phyloP scores from a whole-genome alignment of 2,797 vertebrate genomes.

The Gastrophryne carolinensis region DNA sequence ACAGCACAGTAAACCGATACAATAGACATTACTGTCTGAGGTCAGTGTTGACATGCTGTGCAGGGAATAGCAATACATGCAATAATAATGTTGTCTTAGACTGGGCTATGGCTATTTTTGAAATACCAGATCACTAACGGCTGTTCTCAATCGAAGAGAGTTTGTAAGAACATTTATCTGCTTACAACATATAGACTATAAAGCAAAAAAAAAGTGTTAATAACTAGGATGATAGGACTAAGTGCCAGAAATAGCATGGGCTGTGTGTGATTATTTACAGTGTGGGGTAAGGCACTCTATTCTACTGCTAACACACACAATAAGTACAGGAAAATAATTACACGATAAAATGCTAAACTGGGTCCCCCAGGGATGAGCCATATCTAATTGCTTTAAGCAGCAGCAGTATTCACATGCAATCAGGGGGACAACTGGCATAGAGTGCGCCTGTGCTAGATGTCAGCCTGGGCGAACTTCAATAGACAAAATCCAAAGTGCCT shows the following conservation, averaged over 20 bases:
- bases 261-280: too few species aligned
- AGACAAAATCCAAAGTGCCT: too few species aligned
- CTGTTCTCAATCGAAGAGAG: too few species aligned
- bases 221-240: too few species aligned
- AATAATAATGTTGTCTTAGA: neutral
- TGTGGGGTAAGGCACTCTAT: too few species aligned
- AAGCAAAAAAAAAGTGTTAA: too few species aligned
- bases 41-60: neutral
- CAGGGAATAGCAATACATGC: neutral
- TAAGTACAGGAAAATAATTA: slow-evolving; percentile 29
- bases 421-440: slow-evolving; percentile 7
- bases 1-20: neutral
- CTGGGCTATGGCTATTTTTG: neutral
- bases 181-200: too few species aligned
- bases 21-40: neutral
- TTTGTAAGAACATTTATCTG: too few species aligned
- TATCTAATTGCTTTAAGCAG: slow-evolving; percentile 18
- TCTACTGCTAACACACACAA: slow-evolving; percentile 16
- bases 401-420: neutral
- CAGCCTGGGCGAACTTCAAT: neutral
- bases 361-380: slow-evolving; percentile 28
- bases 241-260: too few species aligned
- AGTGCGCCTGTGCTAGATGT: neutral
- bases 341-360: slow-evolving; percentile 36
- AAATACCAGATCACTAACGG: neutral